Base-by-base conservation (phyloP, 1,140 invertebrate species). In the Scaptomyza hsui region DNA sequence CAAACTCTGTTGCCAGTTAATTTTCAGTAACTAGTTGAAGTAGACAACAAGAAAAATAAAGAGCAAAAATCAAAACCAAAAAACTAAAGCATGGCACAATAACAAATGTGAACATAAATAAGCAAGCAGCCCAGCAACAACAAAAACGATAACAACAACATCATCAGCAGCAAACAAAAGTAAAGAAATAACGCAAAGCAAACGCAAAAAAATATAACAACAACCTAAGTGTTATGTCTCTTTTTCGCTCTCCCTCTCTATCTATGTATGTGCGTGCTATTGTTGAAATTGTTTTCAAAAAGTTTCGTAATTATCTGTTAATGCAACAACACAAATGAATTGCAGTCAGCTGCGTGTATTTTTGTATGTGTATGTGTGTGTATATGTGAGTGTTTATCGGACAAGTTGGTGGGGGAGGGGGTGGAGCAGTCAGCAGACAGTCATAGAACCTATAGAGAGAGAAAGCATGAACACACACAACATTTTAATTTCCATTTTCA, bases 1-100 rank as follows among this genome's bases (percentile, higher is more conserved):
- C 60, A 86, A 83, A 80, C 81, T 86, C 69, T 80, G 80, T 77
- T 85, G 80, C 64, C 81, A 86, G 82, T 86, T 86, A 86, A 86
- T 86, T 88, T 86, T 88, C 71, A 78, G 82, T 86, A 78, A 82
- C 82, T 88, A 88, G 78, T 81, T 86, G 82, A 88, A 86, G 82
- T 78, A 88, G 82, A 88, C 82, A 88, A 78, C 82, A 78, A 82
- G 75, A 80, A 45, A 70, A 75, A 61, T 48, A 47, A 65, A 39
- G 44, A 88, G 68, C 48, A 35, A 47, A 69, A 64, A 75, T 45
- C 29, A 77, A 53, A 52, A 57, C 15, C 5, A 37, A 67, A 72
- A 42, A 13, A 52, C 16, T 41, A 41, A 42, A 39, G 19, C 45
- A 37, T 3, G 41, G 56, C 32, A 52, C 51, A 76, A 59, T 21